A percentile compares a stretch with the other conserved stretches of the same genome.
Evolutionary conservation across 92 coral and sea anemone genomes (phyloP).

Genomic region (Galaxea fascicularis): DNA sequence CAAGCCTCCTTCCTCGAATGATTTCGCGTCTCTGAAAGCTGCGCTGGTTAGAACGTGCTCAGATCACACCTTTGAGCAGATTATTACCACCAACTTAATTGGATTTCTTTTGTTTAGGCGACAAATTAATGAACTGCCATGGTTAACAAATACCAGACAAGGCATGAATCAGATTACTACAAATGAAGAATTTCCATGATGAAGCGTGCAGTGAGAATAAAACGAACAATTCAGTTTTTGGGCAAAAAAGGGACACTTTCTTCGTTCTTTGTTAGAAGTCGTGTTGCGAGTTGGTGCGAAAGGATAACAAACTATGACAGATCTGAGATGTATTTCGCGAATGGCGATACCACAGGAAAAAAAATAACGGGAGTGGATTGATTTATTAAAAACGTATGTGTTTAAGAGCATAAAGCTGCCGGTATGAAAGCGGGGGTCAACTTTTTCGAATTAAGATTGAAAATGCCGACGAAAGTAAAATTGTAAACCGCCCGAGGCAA

Average conservation of each 20-base stretch:
- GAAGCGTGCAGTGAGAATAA: too few species aligned
- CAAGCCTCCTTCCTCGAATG: neutral
- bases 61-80: slow-evolving; percentile 16
- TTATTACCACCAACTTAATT: slow-evolving; percentile 8
- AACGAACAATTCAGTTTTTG: neutral
- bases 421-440: neutral
- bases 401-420: neutral
- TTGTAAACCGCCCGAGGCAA: neutral
- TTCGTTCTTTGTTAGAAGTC: too few species aligned
- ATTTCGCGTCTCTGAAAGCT: neutral
- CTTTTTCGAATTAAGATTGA: neutral
- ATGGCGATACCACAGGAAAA: too few species aligned
- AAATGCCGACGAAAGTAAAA: neutral
- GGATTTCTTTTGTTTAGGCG: slow-evolving; percentile 46
- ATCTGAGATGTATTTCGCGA: too few species aligned
- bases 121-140: slow-evolving; percentile 38
- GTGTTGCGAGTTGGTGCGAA: too few species aligned
- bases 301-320: too few species aligned
- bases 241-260: neutral
- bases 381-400: neutral
- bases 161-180: slow-evolving; percentile 35
- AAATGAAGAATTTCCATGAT: neutral
- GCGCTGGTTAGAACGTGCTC: neutral
- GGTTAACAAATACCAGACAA: slow-evolving; percentile 18
- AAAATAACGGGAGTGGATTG: neutral